Evolutionary conservation across 2,113 vertebrate genomes (phyloP).

Genomic region (Myotis yumanensis): DNA sequence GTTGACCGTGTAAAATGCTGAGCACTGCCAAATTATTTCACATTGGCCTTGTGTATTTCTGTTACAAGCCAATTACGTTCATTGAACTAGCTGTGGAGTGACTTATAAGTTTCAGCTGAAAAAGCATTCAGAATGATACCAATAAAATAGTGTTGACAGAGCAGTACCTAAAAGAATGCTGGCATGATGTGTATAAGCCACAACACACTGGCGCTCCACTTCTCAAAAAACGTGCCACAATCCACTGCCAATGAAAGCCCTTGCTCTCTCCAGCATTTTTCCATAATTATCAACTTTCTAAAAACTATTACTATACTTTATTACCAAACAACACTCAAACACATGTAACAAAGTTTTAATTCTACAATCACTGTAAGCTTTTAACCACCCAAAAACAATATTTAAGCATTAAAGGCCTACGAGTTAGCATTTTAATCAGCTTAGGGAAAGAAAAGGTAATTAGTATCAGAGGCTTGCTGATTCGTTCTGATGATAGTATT

Average conservation of each 20-base stretch:
- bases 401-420: constrained; percentile 52
- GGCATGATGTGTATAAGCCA: neutral
- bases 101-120: constrained; percentile 61
- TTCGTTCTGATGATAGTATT: constrained; percentile 61
- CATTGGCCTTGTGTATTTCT: constrained; percentile 29
- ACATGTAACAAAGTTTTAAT: constrained; percentile 53
- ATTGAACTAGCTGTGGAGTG: constrained; percentile 54
- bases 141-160: constrained; percentile 48
- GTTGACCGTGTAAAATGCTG: constrained; percentile 36
- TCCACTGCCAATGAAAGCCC: neutral
- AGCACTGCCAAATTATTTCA: constrained; percentile 50
- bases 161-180: constrained; percentile 53
- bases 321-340: constrained; percentile 54
- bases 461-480: constrained; percentile 64
- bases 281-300: constrained; percentile 55
- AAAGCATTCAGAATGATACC: constrained; percentile 62
- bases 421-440: constrained; percentile 59
- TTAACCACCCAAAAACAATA: constrained; percentile 61
- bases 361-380: constrained; percentile 62
- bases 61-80: constrained; percentile 33
- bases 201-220: neutral
- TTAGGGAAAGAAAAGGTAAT: constrained; percentile 68
- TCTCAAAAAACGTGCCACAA: constrained; percentile 22
- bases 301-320: constrained; percentile 39
- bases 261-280: constrained; percentile 16